Evolutionary conservation across 2,888 invertebrate genomes (phyloP).

Genomic region (Lottia gigantea): DNA sequence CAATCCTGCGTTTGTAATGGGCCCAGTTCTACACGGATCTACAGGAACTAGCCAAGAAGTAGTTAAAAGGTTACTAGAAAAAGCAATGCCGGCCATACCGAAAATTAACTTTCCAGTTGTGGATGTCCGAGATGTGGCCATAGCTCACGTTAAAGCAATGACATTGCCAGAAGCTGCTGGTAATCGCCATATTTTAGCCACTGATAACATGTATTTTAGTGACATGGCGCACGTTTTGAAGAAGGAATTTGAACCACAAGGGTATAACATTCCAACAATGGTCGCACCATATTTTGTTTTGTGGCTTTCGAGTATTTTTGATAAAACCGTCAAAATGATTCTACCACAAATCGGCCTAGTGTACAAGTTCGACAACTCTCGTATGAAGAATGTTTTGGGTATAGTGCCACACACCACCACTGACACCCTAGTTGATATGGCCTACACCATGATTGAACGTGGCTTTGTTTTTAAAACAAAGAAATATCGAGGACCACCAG

Average conservation of each 20-base stretch:
- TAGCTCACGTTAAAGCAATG: constrained; percentile 69
- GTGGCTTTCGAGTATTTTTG: constrained; percentile 67
- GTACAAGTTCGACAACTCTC: constrained; percentile 58
- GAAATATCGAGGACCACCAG: constrained; percentile 45
- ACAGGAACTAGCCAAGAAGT: constrained; percentile 59
- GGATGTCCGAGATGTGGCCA: constrained; percentile 71
- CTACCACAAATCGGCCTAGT: constrained; percentile 67
- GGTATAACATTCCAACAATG: constrained; percentile 67
- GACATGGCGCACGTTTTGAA: constrained; percentile 65
- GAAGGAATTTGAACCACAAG: constrained; percentile 68
- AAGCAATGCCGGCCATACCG: constrained; percentile 61
- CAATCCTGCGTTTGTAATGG: constrained; percentile 71
- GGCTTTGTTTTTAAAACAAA: constrained; percentile 68
- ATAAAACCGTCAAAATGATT: constrained; percentile 68
- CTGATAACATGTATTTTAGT: constrained; percentile 36
- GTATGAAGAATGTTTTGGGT: constrained; percentile 69
- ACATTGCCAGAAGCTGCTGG: constrained; percentile 66
- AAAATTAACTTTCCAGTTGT: constrained; percentile 66
- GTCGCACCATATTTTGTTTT: constrained; percentile 68
- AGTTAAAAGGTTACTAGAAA: constrained; percentile 50
- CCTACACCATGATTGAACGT: constrained; percentile 70
- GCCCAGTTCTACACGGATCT: constrained; percentile 67
- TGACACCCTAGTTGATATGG: constrained; percentile 71
- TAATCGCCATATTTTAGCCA: constrained; percentile 24
- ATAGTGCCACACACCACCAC: constrained; percentile 68